Conservation (phyloP, 2,888 invertebrate genomes). For the Leistus spinibarbis region DNA sequence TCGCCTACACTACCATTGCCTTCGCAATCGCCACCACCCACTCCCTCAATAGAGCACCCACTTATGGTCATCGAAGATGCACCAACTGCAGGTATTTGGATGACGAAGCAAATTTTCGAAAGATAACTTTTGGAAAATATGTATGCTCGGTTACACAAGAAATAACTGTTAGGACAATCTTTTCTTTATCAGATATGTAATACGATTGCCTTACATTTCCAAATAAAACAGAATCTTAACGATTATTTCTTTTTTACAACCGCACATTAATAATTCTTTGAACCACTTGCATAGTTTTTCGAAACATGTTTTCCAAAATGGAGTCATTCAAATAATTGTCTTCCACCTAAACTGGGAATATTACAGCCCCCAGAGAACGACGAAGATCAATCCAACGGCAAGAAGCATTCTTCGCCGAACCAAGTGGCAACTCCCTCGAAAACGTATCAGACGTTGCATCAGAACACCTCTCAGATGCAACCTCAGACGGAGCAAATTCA, state of each 20-base stretch:
- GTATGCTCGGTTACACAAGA: background rate
- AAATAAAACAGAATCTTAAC: no score
- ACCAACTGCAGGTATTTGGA: constrained; percentile 45
- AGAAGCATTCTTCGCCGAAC: constrained; percentile 81
- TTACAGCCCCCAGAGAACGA: constrained; percentile 50
- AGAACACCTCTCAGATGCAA: constrained; percentile 56
- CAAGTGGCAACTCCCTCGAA: constrained; percentile 72
- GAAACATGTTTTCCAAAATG: background rate
- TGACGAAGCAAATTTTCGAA: no score
- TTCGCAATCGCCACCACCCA: constrained; percentile 55
- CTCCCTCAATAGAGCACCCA: constrained; percentile 64
- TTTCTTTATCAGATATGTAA: no score
- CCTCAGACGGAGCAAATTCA: constrained; percentile 52
- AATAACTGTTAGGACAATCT: background rate
- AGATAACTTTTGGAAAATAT: background rate
- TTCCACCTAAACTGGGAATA: background rate
- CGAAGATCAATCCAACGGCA: constrained; percentile 80
- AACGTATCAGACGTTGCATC: constrained; percentile 65
- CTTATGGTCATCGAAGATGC: constrained; percentile 56
- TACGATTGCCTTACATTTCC: no score
- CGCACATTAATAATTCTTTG: background rate
- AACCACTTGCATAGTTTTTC: background rate
- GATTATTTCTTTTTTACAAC: no score
- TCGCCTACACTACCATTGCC: constrained; percentile 63
- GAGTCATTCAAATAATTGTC: background rate